Percentiles rank a stretch among this genome's conserved stretches.
Evolutionary conservation across 2,113 vertebrate genomes (phyloP).

Genomic region (Mobula birostris): DNA sequence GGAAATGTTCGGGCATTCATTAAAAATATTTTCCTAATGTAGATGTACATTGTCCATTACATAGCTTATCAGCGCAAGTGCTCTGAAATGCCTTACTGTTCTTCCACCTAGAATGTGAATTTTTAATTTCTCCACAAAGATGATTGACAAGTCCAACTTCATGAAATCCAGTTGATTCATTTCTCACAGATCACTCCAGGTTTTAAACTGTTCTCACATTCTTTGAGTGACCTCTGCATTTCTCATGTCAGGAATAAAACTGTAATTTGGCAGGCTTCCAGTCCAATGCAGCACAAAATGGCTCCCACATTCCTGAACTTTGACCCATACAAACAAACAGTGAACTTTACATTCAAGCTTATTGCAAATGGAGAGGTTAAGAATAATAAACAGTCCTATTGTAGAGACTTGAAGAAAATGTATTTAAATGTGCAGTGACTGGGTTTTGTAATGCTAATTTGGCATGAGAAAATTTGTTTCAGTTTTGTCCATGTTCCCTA

Average conservation of each 20-base stretch:
- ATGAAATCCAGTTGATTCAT: constrained; percentile 18
- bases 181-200: background rate
- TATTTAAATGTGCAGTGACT: background rate
- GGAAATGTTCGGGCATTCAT: background rate
- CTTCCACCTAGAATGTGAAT: background rate
- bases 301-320: constrained; percentile 29
- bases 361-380: background rate
- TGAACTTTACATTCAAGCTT: constrained; percentile 5
- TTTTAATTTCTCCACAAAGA: background rate
- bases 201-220: constrained; percentile 31
- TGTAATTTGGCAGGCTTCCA: background rate
- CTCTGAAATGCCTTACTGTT: background rate
- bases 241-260: background rate
- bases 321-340: background rate
- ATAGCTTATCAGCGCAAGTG: background rate
- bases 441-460: background rate
- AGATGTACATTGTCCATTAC: background rate
- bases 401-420: constrained; percentile 9
- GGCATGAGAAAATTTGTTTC: background rate
- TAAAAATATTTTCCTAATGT: background rate
- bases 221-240: constrained; percentile 25
- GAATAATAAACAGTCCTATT: constrained; percentile 29
- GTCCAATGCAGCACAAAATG: background rate
- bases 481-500: background rate
- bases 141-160: background rate